Conservation (phyloP, 1,140 invertebrate species). For the Coenobita brevimanus region DNA sequence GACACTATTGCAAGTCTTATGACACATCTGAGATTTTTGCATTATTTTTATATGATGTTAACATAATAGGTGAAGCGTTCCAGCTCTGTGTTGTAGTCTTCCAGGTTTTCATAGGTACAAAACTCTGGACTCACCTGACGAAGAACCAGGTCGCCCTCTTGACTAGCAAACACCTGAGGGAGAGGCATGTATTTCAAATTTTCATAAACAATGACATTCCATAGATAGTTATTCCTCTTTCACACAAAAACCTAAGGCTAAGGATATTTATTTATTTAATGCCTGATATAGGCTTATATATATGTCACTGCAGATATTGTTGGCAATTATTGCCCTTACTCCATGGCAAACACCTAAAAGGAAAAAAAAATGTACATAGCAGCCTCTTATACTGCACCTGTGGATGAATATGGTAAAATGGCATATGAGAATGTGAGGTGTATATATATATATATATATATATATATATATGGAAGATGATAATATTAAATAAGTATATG, state of each 20-base stretch:
- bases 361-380: not conserved
- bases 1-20: no score
- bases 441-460: not conserved
- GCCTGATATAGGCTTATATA: no score
- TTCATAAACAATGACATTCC: no score
- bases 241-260: no score
- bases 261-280: no score
- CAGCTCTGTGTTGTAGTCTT: conserved; percentile 62
- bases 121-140: conserved; percentile 56
- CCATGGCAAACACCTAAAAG: no score
- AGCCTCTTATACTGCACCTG: not conserved
- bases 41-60: conserved; percentile 63
- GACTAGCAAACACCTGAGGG: conserved; percentile 61
- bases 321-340: no score
- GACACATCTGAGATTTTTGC: no score
- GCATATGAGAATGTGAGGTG: not conserved
- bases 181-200: no score
- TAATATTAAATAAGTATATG: not conserved
- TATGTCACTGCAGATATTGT: no score
- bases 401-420: not conserved
- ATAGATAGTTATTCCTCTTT: no score
- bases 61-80: conserved; percentile 64
- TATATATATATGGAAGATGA: not conserved
- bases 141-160: conserved; percentile 43
- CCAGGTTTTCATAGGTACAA: conserved; percentile 44